A percentile compares a stretch with the other conserved stretches of the same genome.
Conservation (phyloP, 2,113 vertebrate genomes). For the Mus musculus region DNA sequence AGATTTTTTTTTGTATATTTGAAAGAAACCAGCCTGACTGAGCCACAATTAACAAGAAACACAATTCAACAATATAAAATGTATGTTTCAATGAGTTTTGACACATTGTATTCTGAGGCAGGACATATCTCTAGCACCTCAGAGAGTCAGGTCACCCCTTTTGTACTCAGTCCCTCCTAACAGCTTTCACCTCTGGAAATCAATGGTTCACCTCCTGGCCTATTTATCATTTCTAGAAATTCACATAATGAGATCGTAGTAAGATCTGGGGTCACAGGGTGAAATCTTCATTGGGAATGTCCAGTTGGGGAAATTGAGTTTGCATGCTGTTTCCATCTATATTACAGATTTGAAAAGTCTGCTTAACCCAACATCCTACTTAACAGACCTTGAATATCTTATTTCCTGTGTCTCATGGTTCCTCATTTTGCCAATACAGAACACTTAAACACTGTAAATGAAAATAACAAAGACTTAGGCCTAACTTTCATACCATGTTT, state of each 20-base stretch:
- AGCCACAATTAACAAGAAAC: background rate
- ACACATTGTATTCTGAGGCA: background rate
- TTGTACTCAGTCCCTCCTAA: background rate
- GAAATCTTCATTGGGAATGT: background rate
- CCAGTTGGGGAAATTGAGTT: background rate
- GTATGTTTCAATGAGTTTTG: background rate
- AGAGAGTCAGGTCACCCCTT: background rate
- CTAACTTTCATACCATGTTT: background rate
- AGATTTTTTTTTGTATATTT: background rate
- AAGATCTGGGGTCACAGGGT: background rate
- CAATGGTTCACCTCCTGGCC: background rate
- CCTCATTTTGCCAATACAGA: background rate
- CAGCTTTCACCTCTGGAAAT: background rate
- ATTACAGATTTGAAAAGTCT: background rate
- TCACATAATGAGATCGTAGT: background rate
- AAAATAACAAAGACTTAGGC: background rate
- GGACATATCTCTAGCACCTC: background rate
- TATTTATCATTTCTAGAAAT: constrained; percentile 27
- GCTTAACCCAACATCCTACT: background rate
- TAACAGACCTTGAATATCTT: background rate
- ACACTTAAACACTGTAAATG: background rate
- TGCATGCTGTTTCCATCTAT: background rate
- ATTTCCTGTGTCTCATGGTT: background rate
- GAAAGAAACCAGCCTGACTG: background rate
- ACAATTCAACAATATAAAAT: background rate